Evolutionary conservation across 2,797 vertebrate genomes (phyloP).

Genomic region (Enteromius anoplus): DNA sequence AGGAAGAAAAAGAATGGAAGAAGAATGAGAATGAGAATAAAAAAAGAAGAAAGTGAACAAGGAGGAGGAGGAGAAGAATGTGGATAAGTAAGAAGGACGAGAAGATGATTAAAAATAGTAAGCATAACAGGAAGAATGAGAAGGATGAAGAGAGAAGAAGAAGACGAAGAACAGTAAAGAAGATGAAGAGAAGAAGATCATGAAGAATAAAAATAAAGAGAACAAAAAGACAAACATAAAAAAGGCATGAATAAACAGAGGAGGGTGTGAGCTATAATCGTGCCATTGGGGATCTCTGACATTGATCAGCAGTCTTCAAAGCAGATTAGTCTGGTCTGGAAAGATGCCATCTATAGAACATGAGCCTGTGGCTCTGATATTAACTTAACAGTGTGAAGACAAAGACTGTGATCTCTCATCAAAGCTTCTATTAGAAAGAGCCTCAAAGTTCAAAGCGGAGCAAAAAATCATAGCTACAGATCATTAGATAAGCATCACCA

Average conservation of each 20-base stretch:
- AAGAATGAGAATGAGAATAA: background rate
- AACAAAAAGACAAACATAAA: background rate
- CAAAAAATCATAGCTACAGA: background rate
- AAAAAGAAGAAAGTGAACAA: background rate
- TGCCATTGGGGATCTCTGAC: conserved; percentile 8
- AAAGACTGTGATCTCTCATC: background rate
- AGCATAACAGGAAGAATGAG: background rate
- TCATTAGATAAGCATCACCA: background rate
- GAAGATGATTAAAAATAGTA: background rate
- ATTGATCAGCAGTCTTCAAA: conserved; percentile 11
- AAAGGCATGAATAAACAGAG: background rate
- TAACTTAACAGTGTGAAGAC: background rate
- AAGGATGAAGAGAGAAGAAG: background rate
- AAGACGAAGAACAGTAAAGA: background rate
- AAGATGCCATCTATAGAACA: conserved; percentile 11
- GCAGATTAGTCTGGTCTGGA: conserved; percentile 34
- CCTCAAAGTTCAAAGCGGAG: background rate
- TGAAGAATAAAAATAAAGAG: background rate
- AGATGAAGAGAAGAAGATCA: background rate
- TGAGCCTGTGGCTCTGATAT: background rate
- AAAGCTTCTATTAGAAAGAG: conserved; percentile 15
- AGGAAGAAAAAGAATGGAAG: background rate
- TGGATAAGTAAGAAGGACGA: background rate
- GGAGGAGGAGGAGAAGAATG: background rate
- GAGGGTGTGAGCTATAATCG: background rate